These are phyloP conservation scores for Hassar affinis DNA, from an alignment of 2,113 vertebrate genomes.

Conservation along the genomic window DNA sequence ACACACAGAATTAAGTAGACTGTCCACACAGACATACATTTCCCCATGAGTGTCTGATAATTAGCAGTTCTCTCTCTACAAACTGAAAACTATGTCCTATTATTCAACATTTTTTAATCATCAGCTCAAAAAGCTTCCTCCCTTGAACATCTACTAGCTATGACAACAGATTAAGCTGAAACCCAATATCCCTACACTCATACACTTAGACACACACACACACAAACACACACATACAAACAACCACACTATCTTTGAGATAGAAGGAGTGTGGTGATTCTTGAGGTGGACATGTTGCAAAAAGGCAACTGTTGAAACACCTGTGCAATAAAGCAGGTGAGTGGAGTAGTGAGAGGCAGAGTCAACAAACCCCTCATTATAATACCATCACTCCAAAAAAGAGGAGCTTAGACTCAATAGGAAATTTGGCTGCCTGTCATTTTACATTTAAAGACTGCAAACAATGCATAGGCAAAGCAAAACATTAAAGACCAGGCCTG, in stretches of 20 bases:
- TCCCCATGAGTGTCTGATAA: not conserved
- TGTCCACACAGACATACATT: constrained; percentile 14
- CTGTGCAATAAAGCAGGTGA: constrained; percentile 52
- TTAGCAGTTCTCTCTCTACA: not conserved
- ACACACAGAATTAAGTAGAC: not conserved
- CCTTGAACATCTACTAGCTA: constrained; percentile 52
- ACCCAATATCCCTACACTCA: constrained; percentile 44
- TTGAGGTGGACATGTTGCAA: not conserved
- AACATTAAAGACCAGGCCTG: constrained; percentile 57
- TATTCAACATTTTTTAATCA: constrained; percentile 15
- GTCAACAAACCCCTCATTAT: constrained; percentile 62
- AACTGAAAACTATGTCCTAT: not conserved
- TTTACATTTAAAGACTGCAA: constrained; percentile 65
- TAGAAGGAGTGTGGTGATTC: not conserved
- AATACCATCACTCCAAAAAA: constrained; percentile 17
- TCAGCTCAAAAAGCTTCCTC: constrained; percentile 15
- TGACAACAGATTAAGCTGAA: constrained; percentile 52
- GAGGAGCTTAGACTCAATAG: constrained; percentile 53
- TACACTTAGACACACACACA: not conserved
- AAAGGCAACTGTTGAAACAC: constrained; percentile 42
- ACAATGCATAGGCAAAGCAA: constrained; percentile 59
- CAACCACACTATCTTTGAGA: not conserved
- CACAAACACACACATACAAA: not conserved
- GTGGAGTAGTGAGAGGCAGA: constrained; percentile 26
- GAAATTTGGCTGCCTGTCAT: constrained; percentile 69